These are phyloP conservation scores for Micropterix aruncella DNA, from an alignment of 2,888 invertebrate genomes.

Conservation along the genomic window DNA sequence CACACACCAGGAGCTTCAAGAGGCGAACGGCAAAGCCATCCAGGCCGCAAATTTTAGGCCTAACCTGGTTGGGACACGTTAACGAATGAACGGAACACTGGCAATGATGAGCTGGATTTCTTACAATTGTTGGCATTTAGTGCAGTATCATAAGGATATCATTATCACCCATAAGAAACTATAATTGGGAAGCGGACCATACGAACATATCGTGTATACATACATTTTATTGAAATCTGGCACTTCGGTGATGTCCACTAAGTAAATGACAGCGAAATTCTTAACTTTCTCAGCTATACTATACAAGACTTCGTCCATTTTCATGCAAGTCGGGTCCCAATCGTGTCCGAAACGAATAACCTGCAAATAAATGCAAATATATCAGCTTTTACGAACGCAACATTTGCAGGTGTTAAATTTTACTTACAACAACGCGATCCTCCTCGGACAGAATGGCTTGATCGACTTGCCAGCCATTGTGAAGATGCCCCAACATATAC, in stretches of 20 bases:
- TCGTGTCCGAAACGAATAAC: constrained; percentile 97
- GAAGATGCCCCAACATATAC: constrained; percentile 98
- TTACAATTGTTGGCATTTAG: background rate
- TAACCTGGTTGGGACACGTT: too few relatives aligned
- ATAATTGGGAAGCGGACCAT: constrained; percentile 4
- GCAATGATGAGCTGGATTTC: background rate
- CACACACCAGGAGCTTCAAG: background rate
- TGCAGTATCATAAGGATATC: constrained; percentile 1
- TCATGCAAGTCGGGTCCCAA: constrained; percentile 99
- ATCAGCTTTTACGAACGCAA: too few relatives aligned
- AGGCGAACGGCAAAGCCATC: constrained; percentile 1
- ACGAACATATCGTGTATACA: constrained; percentile 15
- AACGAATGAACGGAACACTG: constrained; percentile 1
- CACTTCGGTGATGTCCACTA: constrained; percentile 95
- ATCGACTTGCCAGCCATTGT: constrained; percentile 99
- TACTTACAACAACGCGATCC: constrained; percentile 87
- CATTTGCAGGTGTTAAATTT: too few relatives aligned
- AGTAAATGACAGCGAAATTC: constrained; percentile 94
- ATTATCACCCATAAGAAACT: background rate
- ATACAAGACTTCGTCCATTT: constrained; percentile 97
- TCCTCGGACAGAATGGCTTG: constrained; percentile 98
- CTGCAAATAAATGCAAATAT: too few relatives aligned
- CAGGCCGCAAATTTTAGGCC: too few relatives aligned
- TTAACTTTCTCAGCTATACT: constrained; percentile 96
- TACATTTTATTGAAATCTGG: constrained; percentile 99